Evolutionary conservation across 2,888 invertebrate genomes (phyloP).

Genomic region (Crioceris asparagi): DNA sequence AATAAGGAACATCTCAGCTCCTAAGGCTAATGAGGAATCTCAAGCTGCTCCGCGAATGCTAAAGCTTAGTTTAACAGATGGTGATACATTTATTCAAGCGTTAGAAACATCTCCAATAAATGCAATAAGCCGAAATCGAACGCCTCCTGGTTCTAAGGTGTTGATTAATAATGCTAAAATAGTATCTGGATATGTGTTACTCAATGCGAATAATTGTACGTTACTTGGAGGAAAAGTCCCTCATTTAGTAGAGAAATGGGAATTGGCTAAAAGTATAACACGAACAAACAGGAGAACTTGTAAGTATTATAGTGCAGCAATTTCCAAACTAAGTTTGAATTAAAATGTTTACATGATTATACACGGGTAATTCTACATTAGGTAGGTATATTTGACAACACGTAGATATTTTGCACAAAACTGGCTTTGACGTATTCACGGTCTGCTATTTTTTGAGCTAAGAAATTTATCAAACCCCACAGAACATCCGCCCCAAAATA

Average conservation of each 20-base stretch:
- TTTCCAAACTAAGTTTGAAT: not conserved
- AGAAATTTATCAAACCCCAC: no score
- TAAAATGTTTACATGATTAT: not conserved
- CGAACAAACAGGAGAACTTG: slow-evolving; percentile 20
- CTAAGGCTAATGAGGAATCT: slow-evolving; percentile 82
- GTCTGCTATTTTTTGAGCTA: no score
- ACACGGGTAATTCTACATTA: no score
- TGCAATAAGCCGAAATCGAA: slow-evolving; percentile 58
- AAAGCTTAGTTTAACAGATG: slow-evolving; percentile 77
- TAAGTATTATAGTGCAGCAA: slow-evolving; percentile 15
- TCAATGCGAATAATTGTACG: slow-evolving; percentile 55
- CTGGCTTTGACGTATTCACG: no score
- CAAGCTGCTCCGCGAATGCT: slow-evolving; percentile 72
- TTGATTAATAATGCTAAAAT: slow-evolving; percentile 51
- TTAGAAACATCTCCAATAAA: slow-evolving; percentile 65
- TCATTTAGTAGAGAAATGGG: slow-evolving; percentile 81
- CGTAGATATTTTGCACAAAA: no score
- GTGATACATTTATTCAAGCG: slow-evolving; percentile 64
- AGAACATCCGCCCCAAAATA: no score
- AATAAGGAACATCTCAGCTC: slow-evolving; percentile 78
- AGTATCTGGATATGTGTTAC: slow-evolving; percentile 53
- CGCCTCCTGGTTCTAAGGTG: slow-evolving; percentile 76
- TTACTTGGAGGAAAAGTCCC: slow-evolving; percentile 78
- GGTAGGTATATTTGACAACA: no score
- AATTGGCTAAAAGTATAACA: slow-evolving; percentile 43